Base-by-base conservation (phyloP, 2,113 vertebrate species). In the Pycnonotus jocosus region DNA sequence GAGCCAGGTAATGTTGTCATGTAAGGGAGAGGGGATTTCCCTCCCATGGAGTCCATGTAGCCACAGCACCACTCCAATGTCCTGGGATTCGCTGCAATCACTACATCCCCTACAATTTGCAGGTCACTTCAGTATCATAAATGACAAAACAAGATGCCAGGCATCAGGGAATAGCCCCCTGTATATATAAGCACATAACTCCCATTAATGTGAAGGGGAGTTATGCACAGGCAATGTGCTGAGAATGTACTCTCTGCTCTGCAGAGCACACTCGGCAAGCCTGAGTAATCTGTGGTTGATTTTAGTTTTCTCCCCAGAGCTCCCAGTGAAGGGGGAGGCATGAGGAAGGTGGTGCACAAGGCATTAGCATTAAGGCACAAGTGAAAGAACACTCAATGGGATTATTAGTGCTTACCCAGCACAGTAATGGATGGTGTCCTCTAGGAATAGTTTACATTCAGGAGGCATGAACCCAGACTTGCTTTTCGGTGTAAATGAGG, bases 281-380 rank as follows among this genome's bases (percentile, higher is more conserved):
- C 78, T 80, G 74, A 97, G 84, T 92, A 91, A 96, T 77, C 91
- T 95, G 81, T 86, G 91, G 66, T 54, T 96, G 91, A 93, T 94
- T 91, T 91, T 16, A 82, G 90, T 44, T 90, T 90, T 90, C 81
- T 93, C 74, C 86, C 81, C 87, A 87, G 93, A 96, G 96, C 70
- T 95, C 62, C 53, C 3, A 10, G 2, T 31, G 78, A 91, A 91
- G 50, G 42, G 38, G 19, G 54, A 80, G 56, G 87, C 89, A 93
- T 97, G 93, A 91, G 91, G 45, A 94, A 95, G 70, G 35, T 35
- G 38, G 33, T 61, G 58, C 15, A 28, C 28, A 44, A 91, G 78
- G 74, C 81, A 95, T 95, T 96, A 95, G 74, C 89, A 88, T 80
- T 58, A 38, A 62, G 81, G 71, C 78, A 82, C 91, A 87, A 94